Base-by-base conservation (phyloP, 2,113 vertebrate genomes). In the Neolamprologus sp. region DNA sequence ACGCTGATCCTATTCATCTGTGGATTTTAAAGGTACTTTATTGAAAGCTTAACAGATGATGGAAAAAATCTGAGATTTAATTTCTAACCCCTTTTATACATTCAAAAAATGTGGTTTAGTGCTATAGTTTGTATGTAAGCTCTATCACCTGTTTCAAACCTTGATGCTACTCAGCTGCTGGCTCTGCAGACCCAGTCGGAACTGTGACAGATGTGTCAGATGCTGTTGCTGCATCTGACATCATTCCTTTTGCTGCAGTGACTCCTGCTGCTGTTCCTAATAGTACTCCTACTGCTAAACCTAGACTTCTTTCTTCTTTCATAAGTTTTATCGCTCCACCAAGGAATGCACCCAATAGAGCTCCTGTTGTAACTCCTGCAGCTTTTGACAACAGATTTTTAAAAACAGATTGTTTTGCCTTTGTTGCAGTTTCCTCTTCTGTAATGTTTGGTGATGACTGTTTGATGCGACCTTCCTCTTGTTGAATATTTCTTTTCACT, bases 1-100 rank as follows among this genome's bases (percentile, higher is more conserved):
- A 23, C 0, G 0, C 6, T 12, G 49, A 54, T 12, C 53, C 11
- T 55, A 0, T 23, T 0, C 53, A 54, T 55, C 21, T 55, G 21
- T 7, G 53, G 21, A 55, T 55, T 3, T 7, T 55, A 55, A 55
- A 55, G 53, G 53, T 13, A 55, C 21, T 55, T 13, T 55, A 55
- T 55, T 55, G 3, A 4, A 0, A 55, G 21, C 21, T 55, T 55
- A 55, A 55, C 21, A 55, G 21, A 55, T 0, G 21, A 23, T 23
- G 11, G 1, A 13, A 23, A 55, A 23, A 55, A 8, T 11, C n/a
- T 0, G 51, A 26, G 1, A 23, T 14, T 30, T 28, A 10, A 16
- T 57, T 57, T 14, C 54, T 57, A 57, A 57, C 54, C 12, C 12
- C 40, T 42, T 42, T 13, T 13, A 42, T 42, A 42, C 40, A 3